phyloP scores from a whole-genome alignment of 1,140 invertebrate genomes.

The Acromyrmex echinatior region DNA sequence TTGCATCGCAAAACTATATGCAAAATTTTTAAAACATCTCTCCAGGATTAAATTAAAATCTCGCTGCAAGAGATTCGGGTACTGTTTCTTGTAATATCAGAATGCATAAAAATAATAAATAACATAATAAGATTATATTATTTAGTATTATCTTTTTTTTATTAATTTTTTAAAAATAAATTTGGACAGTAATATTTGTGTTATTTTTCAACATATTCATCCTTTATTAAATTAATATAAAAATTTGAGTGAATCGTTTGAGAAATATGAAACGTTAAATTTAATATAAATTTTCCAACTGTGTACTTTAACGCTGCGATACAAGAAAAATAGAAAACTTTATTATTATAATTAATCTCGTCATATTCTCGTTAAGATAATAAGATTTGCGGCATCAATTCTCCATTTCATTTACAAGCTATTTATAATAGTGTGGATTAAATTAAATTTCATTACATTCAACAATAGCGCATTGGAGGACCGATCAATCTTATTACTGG shows the following conservation, averaged over 20 bases:
- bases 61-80: not conserved
- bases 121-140: too few species aligned
- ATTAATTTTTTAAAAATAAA: too few species aligned
- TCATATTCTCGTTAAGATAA: conserved; percentile 9
- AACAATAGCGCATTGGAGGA: conserved; percentile 32
- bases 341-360: not conserved
- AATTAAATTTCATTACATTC: conserved; percentile 51
- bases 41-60: not conserved
- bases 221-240: too few species aligned
- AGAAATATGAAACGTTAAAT: too few species aligned
- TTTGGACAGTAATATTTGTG: too few species aligned
- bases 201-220: too few species aligned
- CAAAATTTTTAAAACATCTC: not conserved
- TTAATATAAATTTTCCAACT: too few species aligned
- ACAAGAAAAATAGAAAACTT: conserved; percentile 9
- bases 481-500: conserved; percentile 33
- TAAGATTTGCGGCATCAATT: not conserved
- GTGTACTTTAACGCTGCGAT: not conserved
- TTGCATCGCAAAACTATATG: not conserved
- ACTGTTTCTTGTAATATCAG: not conserved
- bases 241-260: too few species aligned
- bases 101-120: not conserved
- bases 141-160: too few species aligned
- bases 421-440: conserved; percentile 12
- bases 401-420: conserved; percentile 10